Base-by-base conservation (phyloP, 2,888 invertebrate species). In the Cyaniris semiargus region DNA sequence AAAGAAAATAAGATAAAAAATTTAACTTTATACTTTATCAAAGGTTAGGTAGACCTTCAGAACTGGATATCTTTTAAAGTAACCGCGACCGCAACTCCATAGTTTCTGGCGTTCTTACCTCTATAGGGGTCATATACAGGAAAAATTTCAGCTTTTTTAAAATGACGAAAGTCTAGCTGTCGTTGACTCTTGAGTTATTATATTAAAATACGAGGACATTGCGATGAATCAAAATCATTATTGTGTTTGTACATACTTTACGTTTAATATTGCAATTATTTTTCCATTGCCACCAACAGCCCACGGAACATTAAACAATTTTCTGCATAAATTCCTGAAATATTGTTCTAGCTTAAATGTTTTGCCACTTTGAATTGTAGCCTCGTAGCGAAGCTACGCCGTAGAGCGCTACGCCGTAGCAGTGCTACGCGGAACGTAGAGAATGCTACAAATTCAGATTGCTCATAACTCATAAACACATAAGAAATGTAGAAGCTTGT, bases 281-380 rank as follows among this genome's bases (percentile, higher is more conserved):
- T 58, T 66, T 23, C 13, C 60, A 27, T 23, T 4, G 3, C 13
- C 60, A 66, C n/a, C n/a, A 66, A 66, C 60, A 53, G 18, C 1
- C 18, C 27, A 66, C 27, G 60, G 1, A 66, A 18, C 66, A 66
- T 66, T 66, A 27, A 27, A 27, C 7, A 66, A 31, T 27, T 58
- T 6, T 27, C 27, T 66, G 66, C 27, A 66, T 66, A 27, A 66
- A 66, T 66, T 66, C 21, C 7, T 66, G 2, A 66, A 66, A 66
- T 66, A 66, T 66, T 31, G 27, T 18, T 66, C 6, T 18, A 18
- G 23, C 27, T 15, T 27, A 1, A 66, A 66, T 66, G 66, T 66
- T 66, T 66, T 60, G 85, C 86, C 83, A 58, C 58, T 66, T 86
- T 83, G 86, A 87, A 87, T 88, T 86, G 86, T 88, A 88, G 84